A percentile compares a stretch with the other conserved stretches of the same genome.
Conservation (phyloP, 1,140 invertebrate genomes). For the Sitodiplosis mosellana region DNA sequence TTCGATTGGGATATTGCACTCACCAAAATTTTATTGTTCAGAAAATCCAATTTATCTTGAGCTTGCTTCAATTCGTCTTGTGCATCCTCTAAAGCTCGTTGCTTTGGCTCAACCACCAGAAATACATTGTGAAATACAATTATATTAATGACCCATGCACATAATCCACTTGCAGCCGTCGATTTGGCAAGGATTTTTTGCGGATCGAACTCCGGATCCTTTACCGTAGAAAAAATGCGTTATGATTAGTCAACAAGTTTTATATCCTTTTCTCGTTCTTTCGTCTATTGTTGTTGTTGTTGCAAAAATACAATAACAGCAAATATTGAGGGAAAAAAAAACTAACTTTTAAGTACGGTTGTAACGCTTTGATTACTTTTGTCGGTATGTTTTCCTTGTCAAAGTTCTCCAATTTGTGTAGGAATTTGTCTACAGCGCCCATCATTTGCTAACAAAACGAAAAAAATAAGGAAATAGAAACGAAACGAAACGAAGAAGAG, state of each 20-base stretch:
- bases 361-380: slow-evolving; percentile 56
- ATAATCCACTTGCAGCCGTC: slow-evolving; percentile 73
- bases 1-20: background rate
- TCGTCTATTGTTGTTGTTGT: too few relatives aligned
- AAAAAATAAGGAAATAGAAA: background rate
- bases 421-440: slow-evolving; percentile 65
- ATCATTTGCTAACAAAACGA: slow-evolving; percentile 16
- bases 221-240: slow-evolving; percentile 18
- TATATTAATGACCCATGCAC: slow-evolving; percentile 90
- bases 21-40: slow-evolving; percentile 31
- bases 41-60: slow-evolving; percentile 48
- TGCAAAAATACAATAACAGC: too few relatives aligned
- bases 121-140: slow-evolving; percentile 81
- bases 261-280: too few relatives aligned
- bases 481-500: background rate
- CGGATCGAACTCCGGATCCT: slow-evolving; percentile 63
- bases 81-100: slow-evolving; percentile 54
- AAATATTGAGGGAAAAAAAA: too few relatives aligned
- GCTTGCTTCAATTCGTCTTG: slow-evolving; percentile 68
- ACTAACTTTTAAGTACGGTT: slow-evolving; percentile 27
- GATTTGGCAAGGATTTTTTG: slow-evolving; percentile 75
- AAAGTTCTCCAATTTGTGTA: slow-evolving; percentile 69
- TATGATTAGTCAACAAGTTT: background rate
- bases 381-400: slow-evolving; percentile 89
- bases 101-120: slow-evolving; percentile 81